Base-by-base conservation (phyloP, 2,888 invertebrate species). In the Bellardia pandia region DNA sequence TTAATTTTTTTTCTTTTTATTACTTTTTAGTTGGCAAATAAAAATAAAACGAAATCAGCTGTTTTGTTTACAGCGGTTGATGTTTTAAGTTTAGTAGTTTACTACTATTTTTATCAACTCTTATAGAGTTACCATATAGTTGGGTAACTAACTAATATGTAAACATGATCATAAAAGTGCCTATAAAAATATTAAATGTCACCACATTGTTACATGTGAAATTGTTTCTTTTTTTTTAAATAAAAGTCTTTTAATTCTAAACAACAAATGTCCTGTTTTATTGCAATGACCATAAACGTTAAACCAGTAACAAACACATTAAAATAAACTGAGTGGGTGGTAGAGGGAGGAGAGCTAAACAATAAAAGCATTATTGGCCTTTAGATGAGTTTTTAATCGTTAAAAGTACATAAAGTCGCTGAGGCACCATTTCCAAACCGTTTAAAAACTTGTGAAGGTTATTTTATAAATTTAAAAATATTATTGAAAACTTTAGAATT, bases 241-340 rank as follows among this genome's bases (percentile, higher is more conserved):
- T 58, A 42, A 58, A 76, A 64, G 37, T 62, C 23, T 37, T 23
- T 76, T 80, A 71, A 71, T 69, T 37, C 40, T 40, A 37, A 60
- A 58, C 42, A 74, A 56, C 72, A 81, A 81, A 76, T 71, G 16
- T 40, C 14, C 56, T 53, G 42, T 62, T 80, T 85, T 33, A 76
- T 77, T 69, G 62, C 68, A 79, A 23, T 62, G 77, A 51, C 33
- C 81, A 86, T 86, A 76, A 81, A 81, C 45, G 64, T 74, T 64
- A 56, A 45, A 40, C 30, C 58, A 23, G 23, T 11, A 42, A 62
- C 16, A 53, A 14, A 72, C 64, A 56, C 33, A 80, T 64, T 72
- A 45, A 80, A 80, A 80, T 23, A 33, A 53, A 14, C 40, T 0
- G 30, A 53, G 7, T 30, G n/a, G 51, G 11, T 1, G 71, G 14